Conservation (phyloP, 2,113 vertebrate species). For the Chaetorhynchus papuensis region DNA sequence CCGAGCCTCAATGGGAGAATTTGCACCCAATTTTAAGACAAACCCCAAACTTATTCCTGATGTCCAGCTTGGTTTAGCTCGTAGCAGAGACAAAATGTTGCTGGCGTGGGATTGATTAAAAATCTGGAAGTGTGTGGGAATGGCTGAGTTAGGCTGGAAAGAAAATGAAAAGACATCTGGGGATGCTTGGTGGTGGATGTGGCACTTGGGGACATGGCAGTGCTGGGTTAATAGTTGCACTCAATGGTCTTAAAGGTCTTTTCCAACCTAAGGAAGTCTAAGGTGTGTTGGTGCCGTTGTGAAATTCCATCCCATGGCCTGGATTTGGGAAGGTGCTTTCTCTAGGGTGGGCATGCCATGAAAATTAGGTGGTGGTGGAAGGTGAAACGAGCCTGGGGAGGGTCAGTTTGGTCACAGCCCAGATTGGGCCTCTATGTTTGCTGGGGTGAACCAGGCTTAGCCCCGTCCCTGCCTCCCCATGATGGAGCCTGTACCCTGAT, state of each 20-base stretch:
- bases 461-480: background rate
- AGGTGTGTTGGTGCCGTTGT: fast-evolving
- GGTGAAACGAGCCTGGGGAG: background rate
- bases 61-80: background rate
- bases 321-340: background rate
- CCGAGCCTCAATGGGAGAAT: background rate
- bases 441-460: background rate
- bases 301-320: background rate
- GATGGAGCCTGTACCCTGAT: background rate
- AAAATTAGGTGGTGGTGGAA: background rate
- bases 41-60: background rate
- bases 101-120: background rate
- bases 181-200: background rate
- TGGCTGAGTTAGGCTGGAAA: background rate
- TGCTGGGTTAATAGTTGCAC: background rate
- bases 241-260: background rate
- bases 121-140: background rate
- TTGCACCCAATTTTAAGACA: background rate
- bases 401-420: background rate
- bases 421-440: background rate
- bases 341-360: background rate
- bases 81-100: fast-evolving
- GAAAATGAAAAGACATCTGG: background rate
- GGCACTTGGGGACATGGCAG: background rate
- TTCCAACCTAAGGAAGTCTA: background rate